Conservation (phyloP, 2,888 invertebrate genomes). For the Hydropsyche betteni region DNA sequence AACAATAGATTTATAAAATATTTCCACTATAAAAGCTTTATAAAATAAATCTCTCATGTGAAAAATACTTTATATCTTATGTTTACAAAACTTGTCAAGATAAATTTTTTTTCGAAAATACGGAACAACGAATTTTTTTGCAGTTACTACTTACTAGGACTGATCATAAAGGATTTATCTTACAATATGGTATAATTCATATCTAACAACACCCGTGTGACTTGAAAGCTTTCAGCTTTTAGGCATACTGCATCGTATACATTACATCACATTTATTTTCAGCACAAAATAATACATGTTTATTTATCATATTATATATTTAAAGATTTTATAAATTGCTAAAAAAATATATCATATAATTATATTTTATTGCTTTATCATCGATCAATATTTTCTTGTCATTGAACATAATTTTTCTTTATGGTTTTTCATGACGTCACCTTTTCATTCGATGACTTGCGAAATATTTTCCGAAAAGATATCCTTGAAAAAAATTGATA, state of each 20-base stretch:
- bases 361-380: neutral
- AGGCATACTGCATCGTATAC: neutral
- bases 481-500: no score
- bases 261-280: neutral
- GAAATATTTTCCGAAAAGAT: neutral
- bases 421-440: slow-evolving; percentile 4
- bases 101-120: no score
- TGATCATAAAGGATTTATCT: no score
- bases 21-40: no score
- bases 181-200: slow-evolving; percentile 5
- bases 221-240: slow-evolving; percentile 6
- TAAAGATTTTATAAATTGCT: no score
- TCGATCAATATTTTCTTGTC: slow-evolving; percentile 26
- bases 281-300: neutral
- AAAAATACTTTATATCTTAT: neutral
- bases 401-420: slow-evolving; percentile 17
- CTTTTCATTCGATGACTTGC: slow-evolving; percentile 16
- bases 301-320: neutral
- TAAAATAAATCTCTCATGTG: no score
- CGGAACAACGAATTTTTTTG: no score
- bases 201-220: slow-evolving; percentile 19
- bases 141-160: no score
- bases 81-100: neutral
- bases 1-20: no score
- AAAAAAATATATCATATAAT: no score